Conservation (phyloP, 2,888 invertebrate species). For the Thalpophila matura region DNA sequence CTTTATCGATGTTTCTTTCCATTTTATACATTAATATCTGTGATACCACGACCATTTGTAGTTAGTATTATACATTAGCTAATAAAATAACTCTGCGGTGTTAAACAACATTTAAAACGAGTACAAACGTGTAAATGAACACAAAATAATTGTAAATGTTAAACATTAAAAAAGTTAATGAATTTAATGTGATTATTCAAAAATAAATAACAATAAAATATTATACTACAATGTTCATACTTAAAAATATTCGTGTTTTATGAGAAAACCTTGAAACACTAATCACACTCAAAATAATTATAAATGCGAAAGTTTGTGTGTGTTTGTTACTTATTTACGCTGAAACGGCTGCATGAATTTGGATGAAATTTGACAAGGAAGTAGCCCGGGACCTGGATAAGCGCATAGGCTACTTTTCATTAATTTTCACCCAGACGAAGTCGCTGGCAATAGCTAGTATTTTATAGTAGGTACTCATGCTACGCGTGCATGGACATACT, state of each 20-base stretch:
- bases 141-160: conserved; percentile 25
- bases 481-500: too few relatives aligned
- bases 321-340: too few relatives aligned
- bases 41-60: neutral
- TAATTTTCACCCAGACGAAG: too few relatives aligned
- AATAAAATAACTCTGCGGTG: conserved; percentile 17
- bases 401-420: too few relatives aligned
- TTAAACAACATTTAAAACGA: conserved; percentile 26
- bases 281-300: too few relatives aligned
- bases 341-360: too few relatives aligned
- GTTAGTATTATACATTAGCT: conserved; percentile 2
- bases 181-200: conserved; percentile 33
- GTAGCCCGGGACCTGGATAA: too few relatives aligned
- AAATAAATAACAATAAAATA: conserved; percentile 10
- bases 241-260: neutral
- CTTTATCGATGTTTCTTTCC: conserved; percentile 2
- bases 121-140: conserved; percentile 24
- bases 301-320: too few relatives aligned
- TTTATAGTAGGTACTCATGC: too few relatives aligned
- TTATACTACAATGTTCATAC: conserved; percentile 1
- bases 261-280: too few relatives aligned
- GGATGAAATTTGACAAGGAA: too few relatives aligned
- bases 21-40: neutral
- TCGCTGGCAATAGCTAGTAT: too few relatives aligned
- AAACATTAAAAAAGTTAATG: conserved; percentile 24